A percentile compares a stretch with the other conserved stretches of the same genome.
Evolutionary conservation across 2,888 invertebrate species (phyloP).

Genomic region (Drosophila lutescens): DNA sequence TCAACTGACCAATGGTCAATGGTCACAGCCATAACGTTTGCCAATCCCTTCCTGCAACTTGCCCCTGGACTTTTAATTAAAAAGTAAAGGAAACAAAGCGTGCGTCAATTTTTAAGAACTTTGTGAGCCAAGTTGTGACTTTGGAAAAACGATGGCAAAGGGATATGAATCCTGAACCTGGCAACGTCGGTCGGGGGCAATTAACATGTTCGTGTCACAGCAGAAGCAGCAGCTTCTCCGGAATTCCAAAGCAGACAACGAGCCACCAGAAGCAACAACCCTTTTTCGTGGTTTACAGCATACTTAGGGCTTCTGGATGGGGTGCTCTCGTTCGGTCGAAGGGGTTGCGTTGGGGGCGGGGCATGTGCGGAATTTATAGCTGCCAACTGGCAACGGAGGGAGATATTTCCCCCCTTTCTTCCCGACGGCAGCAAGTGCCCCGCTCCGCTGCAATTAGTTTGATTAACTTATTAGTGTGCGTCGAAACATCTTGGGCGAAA

Average conservation of each 20-base stretch:
- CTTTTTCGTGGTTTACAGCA: slow-evolving; percentile 71
- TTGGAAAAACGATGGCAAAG: slow-evolving; percentile 15
- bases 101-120: slow-evolving; percentile 75
- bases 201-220: slow-evolving; percentile 78
- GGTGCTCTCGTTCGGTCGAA: slow-evolving; percentile 3
- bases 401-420: slow-evolving; percentile 29
- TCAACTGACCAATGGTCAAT: slow-evolving; percentile 62
- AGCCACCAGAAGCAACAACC: slow-evolving; percentile 51
- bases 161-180: slow-evolving; percentile 30
- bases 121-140: slow-evolving; percentile 67
- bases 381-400: slow-evolving; percentile 46
- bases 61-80: slow-evolving; percentile 72
- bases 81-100: slow-evolving; percentile 65
- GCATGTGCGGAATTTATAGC: slow-evolving; percentile 68
- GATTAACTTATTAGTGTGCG: slow-evolving; percentile 71
- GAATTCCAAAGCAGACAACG: slow-evolving; percentile 67
- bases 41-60: slow-evolving; percentile 6
- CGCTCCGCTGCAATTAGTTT: slow-evolving; percentile 65
- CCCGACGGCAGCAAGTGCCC: slow-evolving; percentile 17
- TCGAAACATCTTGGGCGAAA: slow-evolving; percentile 13
- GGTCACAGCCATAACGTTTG: slow-evolving; percentile 59
- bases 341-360: slow-evolving; percentile 12
- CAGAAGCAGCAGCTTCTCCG: slow-evolving; percentile 51
- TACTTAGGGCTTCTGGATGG: slow-evolving; percentile 53
- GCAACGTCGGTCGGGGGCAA: slow-evolving; percentile 64